A percentile compares a stretch with the other conserved stretches of the same genome.
Evolutionary conservation across 2,888 invertebrate genomes (phyloP).

Genomic region (Pecten maximus): DNA sequence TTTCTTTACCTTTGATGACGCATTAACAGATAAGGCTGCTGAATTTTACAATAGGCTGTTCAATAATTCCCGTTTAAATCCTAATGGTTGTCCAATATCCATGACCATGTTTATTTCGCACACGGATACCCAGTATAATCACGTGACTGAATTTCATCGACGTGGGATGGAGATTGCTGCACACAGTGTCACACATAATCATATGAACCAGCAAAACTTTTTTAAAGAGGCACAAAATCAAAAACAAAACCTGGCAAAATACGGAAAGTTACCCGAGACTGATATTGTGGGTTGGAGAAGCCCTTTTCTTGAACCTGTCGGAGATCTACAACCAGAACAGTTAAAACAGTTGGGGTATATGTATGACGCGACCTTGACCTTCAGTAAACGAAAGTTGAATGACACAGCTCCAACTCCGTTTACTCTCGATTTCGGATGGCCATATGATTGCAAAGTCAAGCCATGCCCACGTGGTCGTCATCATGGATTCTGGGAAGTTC

Average conservation of each 20-base stretch:
- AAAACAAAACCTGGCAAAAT: conserved; percentile 76
- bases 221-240: conserved; percentile 70
- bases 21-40: conserved; percentile 69
- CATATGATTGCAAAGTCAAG: conserved; percentile 77
- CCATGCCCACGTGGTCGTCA: conserved; percentile 73
- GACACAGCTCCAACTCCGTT: conserved; percentile 86
- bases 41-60: conserved; percentile 65
- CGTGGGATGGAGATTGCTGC: conserved; percentile 74
- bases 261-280: conserved; percentile 81
- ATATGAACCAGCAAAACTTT: conserved; percentile 66
- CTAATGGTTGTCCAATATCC: conserved; percentile 88
- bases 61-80: conserved; percentile 83
- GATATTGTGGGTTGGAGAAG: conserved; percentile 76
- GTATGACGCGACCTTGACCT: conserved; percentile 76
- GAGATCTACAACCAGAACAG: conserved; percentile 69
- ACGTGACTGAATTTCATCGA: conserved; percentile 83
- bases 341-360: conserved; percentile 68
- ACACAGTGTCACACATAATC: conserved; percentile 74
- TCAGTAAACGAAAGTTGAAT: conserved; percentile 63
- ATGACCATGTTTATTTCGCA: conserved; percentile 99
- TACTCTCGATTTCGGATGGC: conserved; percentile 89
- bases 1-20: conserved; percentile 77
- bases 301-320: conserved; percentile 75
- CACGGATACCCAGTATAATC: conserved; percentile 99
- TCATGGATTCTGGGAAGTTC: conserved; percentile 87